These are phyloP conservation scores for Rhagoletis zephyria DNA, from an alignment of 1,140 invertebrate species.

Conservation along the genomic window DNA sequence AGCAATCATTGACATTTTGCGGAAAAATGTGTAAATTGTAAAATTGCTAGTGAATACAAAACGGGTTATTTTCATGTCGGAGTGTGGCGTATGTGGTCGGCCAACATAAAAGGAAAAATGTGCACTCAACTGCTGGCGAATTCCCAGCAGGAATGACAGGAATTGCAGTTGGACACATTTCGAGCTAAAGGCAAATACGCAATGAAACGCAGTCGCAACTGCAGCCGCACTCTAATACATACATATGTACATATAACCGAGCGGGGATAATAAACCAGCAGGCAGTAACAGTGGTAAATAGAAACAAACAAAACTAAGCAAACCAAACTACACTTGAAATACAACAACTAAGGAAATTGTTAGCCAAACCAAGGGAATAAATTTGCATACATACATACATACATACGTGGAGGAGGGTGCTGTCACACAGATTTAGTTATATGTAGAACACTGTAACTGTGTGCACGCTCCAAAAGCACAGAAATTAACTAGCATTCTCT, in stretches of 20 bases:
- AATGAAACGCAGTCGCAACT: too few species aligned
- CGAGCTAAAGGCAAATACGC: not conserved
- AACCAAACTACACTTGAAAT: not conserved
- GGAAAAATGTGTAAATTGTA: constrained; percentile 28
- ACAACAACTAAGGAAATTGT: not conserved
- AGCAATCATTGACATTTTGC: constrained; percentile 30
- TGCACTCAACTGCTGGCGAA: not conserved
- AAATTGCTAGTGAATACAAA: not conserved
- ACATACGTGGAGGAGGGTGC: not conserved
- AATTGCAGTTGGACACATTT: not conserved
- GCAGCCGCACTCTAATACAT: not conserved
- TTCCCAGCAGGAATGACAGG: not conserved
- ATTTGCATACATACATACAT: not conserved
- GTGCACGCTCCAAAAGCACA: not conserved
- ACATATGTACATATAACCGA: not conserved
- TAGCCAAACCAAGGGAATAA: not conserved
- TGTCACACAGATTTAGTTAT: not conserved
- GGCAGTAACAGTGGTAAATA: not conserved
- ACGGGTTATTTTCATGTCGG: not conserved
- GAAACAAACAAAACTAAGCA: not conserved
- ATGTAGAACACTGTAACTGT: not conserved
- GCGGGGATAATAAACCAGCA: not conserved
- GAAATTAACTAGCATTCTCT: constrained; percentile 10
- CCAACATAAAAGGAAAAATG: not conserved
- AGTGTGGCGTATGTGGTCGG: not conserved